A percentile compares a stretch with the other conserved stretches of the same genome.
Evolutionary conservation across 2,113 vertebrate species (phyloP).

Genomic region (Hippopotamus amphibius): DNA sequence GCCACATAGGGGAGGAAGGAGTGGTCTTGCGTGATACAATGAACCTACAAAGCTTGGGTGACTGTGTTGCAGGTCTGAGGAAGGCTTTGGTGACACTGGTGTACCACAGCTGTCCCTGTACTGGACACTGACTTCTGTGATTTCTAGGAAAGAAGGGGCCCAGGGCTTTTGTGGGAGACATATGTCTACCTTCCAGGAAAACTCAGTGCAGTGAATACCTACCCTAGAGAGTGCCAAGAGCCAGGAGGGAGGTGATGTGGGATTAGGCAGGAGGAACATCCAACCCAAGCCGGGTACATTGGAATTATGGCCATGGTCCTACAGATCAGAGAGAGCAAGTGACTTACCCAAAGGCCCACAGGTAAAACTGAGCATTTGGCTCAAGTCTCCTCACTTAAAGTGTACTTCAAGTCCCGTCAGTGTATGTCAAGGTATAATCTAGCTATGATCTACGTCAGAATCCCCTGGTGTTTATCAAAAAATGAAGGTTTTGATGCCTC

Average conservation of each 20-base stretch:
- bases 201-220: not conserved
- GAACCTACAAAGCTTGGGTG: not conserved
- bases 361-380: not conserved
- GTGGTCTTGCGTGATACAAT: accelerated
- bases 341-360: not conserved
- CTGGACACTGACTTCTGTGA: not conserved
- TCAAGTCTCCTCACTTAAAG: not conserved
- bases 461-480: not conserved
- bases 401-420: too few relatives aligned
- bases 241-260: not conserved
- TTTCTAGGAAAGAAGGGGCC: not conserved
- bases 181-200: not conserved
- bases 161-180: not conserved
- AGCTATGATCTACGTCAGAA: accelerated
- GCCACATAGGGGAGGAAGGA: not conserved
- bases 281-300: not conserved
- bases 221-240: not conserved
- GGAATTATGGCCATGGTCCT: not conserved
- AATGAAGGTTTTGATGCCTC: not conserved
- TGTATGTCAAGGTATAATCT: not conserved
- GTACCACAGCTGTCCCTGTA: too few relatives aligned
- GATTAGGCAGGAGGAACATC: not conserved
- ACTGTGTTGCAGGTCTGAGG: not conserved
- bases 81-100: not conserved
- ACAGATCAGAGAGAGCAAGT: not conserved